Evolutionary conservation across 2,113 vertebrate species (phyloP), one percentile per base, ranked within the genome.

Genomic region (Zosterops hypoxanthus): DNA sequence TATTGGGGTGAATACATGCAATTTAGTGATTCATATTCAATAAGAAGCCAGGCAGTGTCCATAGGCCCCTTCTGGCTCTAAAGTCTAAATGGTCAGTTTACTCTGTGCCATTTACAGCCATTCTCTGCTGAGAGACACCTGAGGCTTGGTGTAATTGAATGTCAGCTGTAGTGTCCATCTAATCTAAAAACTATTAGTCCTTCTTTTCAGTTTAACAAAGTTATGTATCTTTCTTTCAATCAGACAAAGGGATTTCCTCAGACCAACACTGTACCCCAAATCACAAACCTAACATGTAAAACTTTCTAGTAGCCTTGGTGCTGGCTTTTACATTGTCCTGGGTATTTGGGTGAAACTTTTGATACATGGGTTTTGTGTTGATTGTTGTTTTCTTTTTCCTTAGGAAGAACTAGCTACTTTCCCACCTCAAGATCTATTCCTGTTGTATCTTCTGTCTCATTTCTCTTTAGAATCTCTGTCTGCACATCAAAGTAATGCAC

Each of bases 331-430:
- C 23, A 0, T 29, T 53, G 36, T 81, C 19, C 24, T 61, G 12
- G 8, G 33, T 14, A 25, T 13, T 20, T 52, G 53, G 19, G 21
- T 55, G 26, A 59, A 50, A 49, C 11, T 59, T 86, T 41, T 56
- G 20, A 33, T 44, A 11, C 0, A 0, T 17, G 7, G 3, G 18
- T 46, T 69, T 71, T 49, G 9, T 71, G 69, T 66, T 39, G 39
- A 52, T 31, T 49, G 29, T 18, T 52, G 2, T 7, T 31, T 49
- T 42, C n/a, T 60, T 50, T 76, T 42, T 34, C 47, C 24, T 41
- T 56, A 82, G 73, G 65, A 75, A 56, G 61, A 75, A 41, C 61
- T n/a, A 81, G 14, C 65, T 81, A 9, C 44, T 44, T 78, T 87
- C 17, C 13, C 16, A 15, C 55, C 36, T 76, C 50, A 25, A 28